These are phyloP conservation scores for Eunapius fragilis DNA, from an alignment of 37 sponge, comb jelly and placozoan genomes.

Conservation along the genomic window DNA sequence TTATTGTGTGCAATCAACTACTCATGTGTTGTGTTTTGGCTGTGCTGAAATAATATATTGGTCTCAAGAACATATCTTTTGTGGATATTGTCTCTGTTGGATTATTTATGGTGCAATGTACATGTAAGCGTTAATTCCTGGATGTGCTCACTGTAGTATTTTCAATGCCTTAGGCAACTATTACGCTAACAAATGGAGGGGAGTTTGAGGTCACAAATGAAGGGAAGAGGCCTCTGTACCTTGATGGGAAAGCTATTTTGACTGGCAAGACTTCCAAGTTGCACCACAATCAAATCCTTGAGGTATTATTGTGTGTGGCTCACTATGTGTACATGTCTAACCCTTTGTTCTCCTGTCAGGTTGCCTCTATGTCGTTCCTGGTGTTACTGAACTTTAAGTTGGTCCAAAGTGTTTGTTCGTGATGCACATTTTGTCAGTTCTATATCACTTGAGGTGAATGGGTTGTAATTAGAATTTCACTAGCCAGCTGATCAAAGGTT, in stretches of 20 bases:
- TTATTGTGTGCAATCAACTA: too few relatives aligned
- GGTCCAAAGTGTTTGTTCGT: background rate
- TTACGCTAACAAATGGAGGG: conserved; percentile 61
- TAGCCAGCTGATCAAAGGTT: too few relatives aligned
- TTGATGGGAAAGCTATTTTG: conserved; percentile 66
- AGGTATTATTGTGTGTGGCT: conserved; percentile 29
- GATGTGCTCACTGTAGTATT: too few relatives aligned
- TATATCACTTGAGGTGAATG: background rate
- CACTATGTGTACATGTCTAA: background rate
- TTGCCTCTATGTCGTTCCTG: conserved; percentile 52
- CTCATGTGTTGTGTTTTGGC: too few relatives aligned
- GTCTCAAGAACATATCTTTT: too few relatives aligned
- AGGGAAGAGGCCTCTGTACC: conserved; percentile 74
- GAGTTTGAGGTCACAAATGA: conserved; percentile 71
- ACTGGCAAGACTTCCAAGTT: conserved; percentile 44
- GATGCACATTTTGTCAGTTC: background rate
- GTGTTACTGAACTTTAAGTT: conserved; percentile 41
- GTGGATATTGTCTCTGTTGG: too few relatives aligned
- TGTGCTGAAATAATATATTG: too few relatives aligned
- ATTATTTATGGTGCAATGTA: too few relatives aligned
- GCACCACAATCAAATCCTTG: conserved; percentile 67
- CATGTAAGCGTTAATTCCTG: too few relatives aligned
- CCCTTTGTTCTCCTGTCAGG: conserved; percentile 10
- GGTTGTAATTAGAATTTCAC: background rate
- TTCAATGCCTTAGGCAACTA: conserved; percentile 55